Evolutionary conservation across 2,888 invertebrate species (phyloP).

Genomic region (Mythimna vitellina): DNA sequence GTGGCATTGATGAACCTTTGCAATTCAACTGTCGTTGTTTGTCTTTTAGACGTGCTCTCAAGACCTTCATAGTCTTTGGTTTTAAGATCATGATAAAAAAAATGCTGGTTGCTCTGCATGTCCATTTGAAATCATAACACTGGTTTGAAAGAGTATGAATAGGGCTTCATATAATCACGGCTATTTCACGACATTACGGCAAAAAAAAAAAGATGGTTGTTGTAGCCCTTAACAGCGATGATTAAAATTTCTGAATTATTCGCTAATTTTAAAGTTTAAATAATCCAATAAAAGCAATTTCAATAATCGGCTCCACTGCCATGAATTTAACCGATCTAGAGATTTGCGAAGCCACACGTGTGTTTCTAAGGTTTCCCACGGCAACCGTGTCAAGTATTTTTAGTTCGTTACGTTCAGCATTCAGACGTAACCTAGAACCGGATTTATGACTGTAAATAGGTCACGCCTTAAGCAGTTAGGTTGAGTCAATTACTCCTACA

Average conservation of each 20-base stretch:
- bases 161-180: neutral
- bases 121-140: neutral
- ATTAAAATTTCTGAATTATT: neutral
- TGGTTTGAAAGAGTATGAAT: neutral
- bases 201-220: neutral
- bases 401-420: constrained; percentile 36
- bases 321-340: constrained; percentile 38
- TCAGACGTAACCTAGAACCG: constrained; percentile 41
- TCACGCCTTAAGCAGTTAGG: constrained; percentile 23
- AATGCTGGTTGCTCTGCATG: neutral
- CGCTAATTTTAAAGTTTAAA: neutral
- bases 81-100: neutral
- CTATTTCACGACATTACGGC: no score
- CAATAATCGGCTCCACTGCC: constrained; percentile 40
- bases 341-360: constrained; percentile 63
- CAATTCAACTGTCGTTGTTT: no score
- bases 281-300: constrained; percentile 31
- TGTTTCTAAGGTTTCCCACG: constrained; percentile 51
- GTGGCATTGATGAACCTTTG: no score
- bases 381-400: constrained; percentile 48
- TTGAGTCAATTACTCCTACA: constrained; percentile 11
- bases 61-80: neutral
- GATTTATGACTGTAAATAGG: constrained; percentile 40
- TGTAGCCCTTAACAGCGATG: neutral
- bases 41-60: neutral